These are phyloP conservation scores for Anticlea derivata DNA, from an alignment of 2,888 invertebrate species.

Conservation along the genomic window DNA sequence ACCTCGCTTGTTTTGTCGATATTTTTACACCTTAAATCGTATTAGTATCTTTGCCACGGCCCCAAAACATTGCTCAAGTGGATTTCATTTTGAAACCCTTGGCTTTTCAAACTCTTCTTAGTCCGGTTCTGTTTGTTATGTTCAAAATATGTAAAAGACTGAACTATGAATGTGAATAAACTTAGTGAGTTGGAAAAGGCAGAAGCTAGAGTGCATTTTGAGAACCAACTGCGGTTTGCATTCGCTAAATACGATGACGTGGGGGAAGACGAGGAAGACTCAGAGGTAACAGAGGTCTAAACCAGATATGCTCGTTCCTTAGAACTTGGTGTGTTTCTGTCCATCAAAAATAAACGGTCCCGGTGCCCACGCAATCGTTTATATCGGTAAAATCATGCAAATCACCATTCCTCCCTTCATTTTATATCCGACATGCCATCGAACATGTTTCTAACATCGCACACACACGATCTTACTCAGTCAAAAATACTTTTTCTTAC, in stretches of 20 bases:
- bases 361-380: constrained; percentile 56
- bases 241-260: constrained; percentile 67
- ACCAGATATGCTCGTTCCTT: neutral
- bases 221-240: constrained; percentile 70
- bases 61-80: constrained; percentile 26
- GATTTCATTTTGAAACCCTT: neutral
- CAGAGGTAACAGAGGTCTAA: constrained; percentile 57
- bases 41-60: constrained; percentile 43
- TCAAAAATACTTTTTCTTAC: constrained; percentile 60
- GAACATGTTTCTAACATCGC: constrained; percentile 54
- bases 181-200: constrained; percentile 59
- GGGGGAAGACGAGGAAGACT: constrained; percentile 68
- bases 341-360: constrained; percentile 22
- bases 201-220: constrained; percentile 71
- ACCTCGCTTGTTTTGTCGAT: constrained; percentile 74
- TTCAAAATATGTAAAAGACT: neutral
- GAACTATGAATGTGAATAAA: constrained; percentile 37
- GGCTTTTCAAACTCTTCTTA: neutral
- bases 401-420: constrained; percentile 50
- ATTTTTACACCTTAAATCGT: constrained; percentile 62
- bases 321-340: neutral
- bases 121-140: neutral
- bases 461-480: constrained; percentile 56
- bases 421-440: constrained; percentile 58
- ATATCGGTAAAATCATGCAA: constrained; percentile 47